Evolutionary conservation across 2,797 vertebrate species (phyloP), one percentile per base, ranked within the genome.

Genomic region (Cetoscarus ocellatus): DNA sequence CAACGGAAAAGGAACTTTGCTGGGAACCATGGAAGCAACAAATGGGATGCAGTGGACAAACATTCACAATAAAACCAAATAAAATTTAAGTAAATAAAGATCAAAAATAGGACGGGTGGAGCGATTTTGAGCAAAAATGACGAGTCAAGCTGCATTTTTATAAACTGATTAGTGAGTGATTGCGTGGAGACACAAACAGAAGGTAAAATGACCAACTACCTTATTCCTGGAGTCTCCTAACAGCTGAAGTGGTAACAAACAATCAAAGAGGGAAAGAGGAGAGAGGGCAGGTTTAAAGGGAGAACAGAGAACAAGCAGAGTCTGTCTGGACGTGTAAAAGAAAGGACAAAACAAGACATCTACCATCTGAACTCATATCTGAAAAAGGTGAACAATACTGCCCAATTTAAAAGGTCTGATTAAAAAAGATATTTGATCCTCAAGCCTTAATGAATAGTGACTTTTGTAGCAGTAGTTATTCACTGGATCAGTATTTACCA

Each of bases 151-250:
- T 80, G 67, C 69, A 52, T 63, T 49, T 34, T 0, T 11, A 0
- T 10, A 39, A 67, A 36, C 34, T 50, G 50, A 89, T 90, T 88
- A 89, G 87, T 88, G 88, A 64, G 87, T 81, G 70, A 61, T 27
- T 67, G 90, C 67, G 88, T 85, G 81, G 70, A 83, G 79, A 87
- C 70, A 89, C 83, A 90, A 74, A 95, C 91, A 91, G 84, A 81
- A 52, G 77, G 84, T 91, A 77, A 94, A 92, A 91, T 73, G 92
- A 89, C 93, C 82, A 92, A 94, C 93, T 99, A 99, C 98, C 98
- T 99, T 99, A 94, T 97, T 99, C 95, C 97, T 96, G 96, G 98
- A 96, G 96, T 99, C 98, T 96, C 98, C 97, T 96, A 99, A 97
- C 67, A 99, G 96, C 98, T 99, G 97, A 94, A 93, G 93, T 91